Evolutionary conservation across 2,888 invertebrate species (phyloP).

Genomic region (Gnatocerus cornutus): DNA sequence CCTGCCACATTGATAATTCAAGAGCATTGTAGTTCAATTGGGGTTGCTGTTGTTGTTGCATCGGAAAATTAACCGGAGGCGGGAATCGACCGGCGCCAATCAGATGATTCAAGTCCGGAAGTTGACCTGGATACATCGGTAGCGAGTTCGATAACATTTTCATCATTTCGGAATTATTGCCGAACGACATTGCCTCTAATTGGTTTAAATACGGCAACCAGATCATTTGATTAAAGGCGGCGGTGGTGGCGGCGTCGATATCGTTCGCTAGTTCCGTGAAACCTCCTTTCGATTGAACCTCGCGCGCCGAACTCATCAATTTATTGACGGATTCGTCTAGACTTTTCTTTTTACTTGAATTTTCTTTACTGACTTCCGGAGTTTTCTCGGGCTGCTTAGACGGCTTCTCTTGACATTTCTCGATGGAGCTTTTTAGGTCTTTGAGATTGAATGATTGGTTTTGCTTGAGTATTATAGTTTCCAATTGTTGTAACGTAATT

Average conservation of each 20-base stretch:
- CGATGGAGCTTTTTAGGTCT: constrained; percentile 62
- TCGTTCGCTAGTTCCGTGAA: constrained; percentile 74
- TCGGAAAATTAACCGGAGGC: constrained; percentile 68
- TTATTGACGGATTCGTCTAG: constrained; percentile 45
- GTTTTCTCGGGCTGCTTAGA: constrained; percentile 53
- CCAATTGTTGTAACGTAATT: constrained; percentile 83
- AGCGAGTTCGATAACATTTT: constrained; percentile 73
- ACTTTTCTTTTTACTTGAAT: constrained; percentile 43
- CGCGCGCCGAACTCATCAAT: constrained; percentile 11
- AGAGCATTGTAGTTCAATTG: constrained; percentile 74
- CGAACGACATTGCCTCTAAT: constrained; percentile 75
- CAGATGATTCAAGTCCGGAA: constrained; percentile 73
- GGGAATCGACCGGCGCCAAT: constrained; percentile 70
- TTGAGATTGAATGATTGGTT: constrained; percentile 63
- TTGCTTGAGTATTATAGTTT: constrained; percentile 77
- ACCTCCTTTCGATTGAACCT: constrained; percentile 37
- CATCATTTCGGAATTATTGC: constrained; percentile 73
- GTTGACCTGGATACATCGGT: constrained; percentile 70
- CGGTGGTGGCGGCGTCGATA: constrained; percentile 80
- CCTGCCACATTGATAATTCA: constrained; percentile 81
- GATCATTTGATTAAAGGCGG: constrained; percentile 82
- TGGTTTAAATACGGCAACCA: constrained; percentile 83
- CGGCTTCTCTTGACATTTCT: constrained; percentile 45
- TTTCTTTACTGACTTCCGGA: constrained; percentile 36
- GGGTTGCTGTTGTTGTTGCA: constrained; percentile 56